Conservation (phyloP, 2,113 vertebrate genomes). For the Platysteira castanea region DNA sequence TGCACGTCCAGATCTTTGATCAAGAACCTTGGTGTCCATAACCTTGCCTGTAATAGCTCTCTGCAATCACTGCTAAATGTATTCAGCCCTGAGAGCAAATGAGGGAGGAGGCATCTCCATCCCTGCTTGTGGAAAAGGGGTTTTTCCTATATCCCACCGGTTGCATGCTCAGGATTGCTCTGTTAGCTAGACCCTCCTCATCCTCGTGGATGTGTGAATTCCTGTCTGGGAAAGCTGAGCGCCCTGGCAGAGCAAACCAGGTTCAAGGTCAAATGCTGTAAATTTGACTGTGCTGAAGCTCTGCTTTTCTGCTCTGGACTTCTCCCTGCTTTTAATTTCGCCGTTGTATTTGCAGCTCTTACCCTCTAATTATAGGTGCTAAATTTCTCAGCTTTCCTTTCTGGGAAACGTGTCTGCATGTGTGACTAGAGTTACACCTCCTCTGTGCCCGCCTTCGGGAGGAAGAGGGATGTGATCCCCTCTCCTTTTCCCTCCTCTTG, state of each 20-base stretch:
- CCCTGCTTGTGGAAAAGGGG: background rate
- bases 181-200: background rate
- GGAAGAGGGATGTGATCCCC: background rate
- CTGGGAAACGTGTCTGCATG: background rate
- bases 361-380: background rate
- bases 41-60: background rate
- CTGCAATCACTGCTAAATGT: background rate
- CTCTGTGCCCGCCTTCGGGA: background rate
- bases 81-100: background rate
- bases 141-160: rapidly evolving
- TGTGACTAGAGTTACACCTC: background rate
- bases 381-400: background rate
- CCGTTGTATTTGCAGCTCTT: background rate
- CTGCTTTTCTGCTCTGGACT: background rate
- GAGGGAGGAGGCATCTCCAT: background rate
- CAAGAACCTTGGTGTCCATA: rapidly evolving
- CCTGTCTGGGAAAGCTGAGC: background rate
- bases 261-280: background rate
- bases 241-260: background rate
- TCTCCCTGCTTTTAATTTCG: background rate
- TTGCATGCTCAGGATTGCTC: background rate
- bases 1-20: background rate
- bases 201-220: background rate
- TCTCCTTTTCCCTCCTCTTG: background rate
- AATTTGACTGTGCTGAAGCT: background rate